phyloP scores from a whole-genome alignment of 2,888 invertebrate genomes.

The Thereva unica region DNA sequence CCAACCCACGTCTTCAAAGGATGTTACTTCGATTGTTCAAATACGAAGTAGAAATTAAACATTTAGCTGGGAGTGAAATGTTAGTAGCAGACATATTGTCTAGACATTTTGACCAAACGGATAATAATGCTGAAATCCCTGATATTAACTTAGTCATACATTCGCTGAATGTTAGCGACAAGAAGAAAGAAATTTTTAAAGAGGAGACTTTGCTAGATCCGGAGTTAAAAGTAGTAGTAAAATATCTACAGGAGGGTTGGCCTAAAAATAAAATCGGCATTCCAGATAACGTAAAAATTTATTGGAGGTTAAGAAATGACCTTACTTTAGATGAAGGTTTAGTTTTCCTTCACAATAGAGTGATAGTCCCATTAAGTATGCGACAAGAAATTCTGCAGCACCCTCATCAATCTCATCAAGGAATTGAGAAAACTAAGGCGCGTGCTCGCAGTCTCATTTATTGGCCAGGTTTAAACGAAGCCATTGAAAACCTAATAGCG shows the following conservation, averaged over 20 bases:
- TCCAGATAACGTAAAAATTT: too few species aligned
- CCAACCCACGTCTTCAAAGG: constrained; percentile 42
- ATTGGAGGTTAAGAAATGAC: too few species aligned
- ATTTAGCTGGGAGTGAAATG: constrained; percentile 45
- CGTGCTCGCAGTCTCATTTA: too few species aligned
- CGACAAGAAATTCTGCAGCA: too few species aligned
- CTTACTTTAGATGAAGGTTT: too few species aligned
- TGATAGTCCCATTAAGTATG: too few species aligned
- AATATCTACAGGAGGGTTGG: constrained; percentile 3
- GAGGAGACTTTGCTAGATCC: constrained; percentile 27
- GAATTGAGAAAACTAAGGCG: too few species aligned
- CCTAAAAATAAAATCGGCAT: background rate
- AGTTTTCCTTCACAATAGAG: too few species aligned
- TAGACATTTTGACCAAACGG: constrained; percentile 24
- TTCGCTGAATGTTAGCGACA: background rate
- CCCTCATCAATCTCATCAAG: too few species aligned
- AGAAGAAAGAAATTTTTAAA: constrained; percentile 22
- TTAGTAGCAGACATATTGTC: constrained; percentile 41
- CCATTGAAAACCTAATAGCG: too few species aligned
- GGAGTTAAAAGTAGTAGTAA: constrained; percentile 9
- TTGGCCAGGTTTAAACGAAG: too few species aligned
- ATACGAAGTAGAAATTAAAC: constrained; percentile 43
- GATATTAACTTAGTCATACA: constrained; percentile 35
- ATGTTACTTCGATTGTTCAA: constrained; percentile 43
- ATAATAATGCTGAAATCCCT: background rate